Percentiles rank a stretch among this genome's conserved stretches.
phyloP scores from a whole-genome alignment of 2,888 invertebrate species.

The Pterostichus niger region DNA sequence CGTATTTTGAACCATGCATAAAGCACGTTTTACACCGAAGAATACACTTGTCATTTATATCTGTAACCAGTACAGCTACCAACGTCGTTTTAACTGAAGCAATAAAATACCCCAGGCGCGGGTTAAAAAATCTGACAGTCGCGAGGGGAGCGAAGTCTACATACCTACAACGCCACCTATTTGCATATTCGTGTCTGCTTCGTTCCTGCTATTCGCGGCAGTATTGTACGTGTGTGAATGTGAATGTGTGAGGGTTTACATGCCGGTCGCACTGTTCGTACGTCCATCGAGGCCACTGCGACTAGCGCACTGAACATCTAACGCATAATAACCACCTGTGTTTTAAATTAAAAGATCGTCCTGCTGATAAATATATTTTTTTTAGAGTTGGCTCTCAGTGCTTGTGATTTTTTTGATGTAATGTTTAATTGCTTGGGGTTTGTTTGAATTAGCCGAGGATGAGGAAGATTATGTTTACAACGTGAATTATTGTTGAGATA shows the following conservation, averaged over 20 bases:
- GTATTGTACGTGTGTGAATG: not conserved
- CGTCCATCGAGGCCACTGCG: too few relatives aligned
- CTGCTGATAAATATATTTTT: constrained; percentile 33
- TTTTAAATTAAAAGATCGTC: constrained; percentile 52
- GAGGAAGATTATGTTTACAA: not conserved
- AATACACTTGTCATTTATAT: constrained; percentile 62
- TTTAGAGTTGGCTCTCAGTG: not conserved
- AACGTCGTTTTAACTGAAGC: constrained; percentile 21
- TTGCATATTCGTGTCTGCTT: constrained; percentile 49
- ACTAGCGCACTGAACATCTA: constrained; percentile 30
- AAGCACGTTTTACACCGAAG: constrained; percentile 49
- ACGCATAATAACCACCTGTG: constrained; percentile 58
- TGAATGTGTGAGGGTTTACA: constrained; percentile 12
- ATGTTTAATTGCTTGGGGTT: not conserved
- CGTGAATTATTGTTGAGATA: too few relatives aligned
- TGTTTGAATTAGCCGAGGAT: not conserved
- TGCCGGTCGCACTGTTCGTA: not conserved
- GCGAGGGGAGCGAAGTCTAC: constrained; percentile 28
- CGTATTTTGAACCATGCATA: constrained; percentile 8
- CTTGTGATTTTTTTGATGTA: constrained; percentile 4
- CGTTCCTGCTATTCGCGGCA: not conserved
- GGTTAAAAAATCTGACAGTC: constrained; percentile 57
- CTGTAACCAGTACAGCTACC: constrained; percentile 51
- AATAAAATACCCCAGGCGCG: constrained; percentile 51
- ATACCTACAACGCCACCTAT: constrained; percentile 38